Conservation (phyloP, 2,797 vertebrate genomes). For the Sibirionetta formosa region DNA sequence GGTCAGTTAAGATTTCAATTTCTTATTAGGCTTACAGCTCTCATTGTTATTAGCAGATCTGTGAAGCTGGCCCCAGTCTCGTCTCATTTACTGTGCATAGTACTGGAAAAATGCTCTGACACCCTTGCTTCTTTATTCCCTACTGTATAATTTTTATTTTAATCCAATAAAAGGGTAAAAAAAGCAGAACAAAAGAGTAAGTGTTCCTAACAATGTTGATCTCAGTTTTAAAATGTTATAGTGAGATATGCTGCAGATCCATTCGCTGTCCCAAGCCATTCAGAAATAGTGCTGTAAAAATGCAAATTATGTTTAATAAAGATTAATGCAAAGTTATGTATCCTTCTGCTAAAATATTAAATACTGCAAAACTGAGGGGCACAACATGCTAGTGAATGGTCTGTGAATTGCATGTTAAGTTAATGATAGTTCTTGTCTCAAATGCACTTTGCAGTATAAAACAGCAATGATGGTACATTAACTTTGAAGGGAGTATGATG, state of each 20-base stretch:
- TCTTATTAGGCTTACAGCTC: constrained; percentile 42
- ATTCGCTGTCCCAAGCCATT: constrained; percentile 3
- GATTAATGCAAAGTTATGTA: constrained; percentile 51
- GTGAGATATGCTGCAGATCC: neutral
- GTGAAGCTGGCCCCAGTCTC: constrained; percentile 15
- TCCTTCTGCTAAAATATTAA: constrained; percentile 58
- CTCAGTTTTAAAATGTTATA: neutral
- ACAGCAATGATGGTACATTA: constrained; percentile 40
- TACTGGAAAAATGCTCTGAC: constrained; percentile 36
- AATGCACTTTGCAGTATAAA: constrained; percentile 41
- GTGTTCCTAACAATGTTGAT: neutral
- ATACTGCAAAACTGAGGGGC: constrained; percentile 21
- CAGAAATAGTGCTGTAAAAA: constrained; percentile 33
- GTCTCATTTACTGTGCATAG: constrained; percentile 40
- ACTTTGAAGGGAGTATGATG: constrained; percentile 48
- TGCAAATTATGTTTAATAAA: constrained; percentile 41
- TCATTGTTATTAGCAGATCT: constrained; percentile 56
- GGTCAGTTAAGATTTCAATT: constrained; percentile 29
- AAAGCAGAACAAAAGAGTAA: constrained; percentile 21
- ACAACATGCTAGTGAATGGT: constrained; percentile 18
- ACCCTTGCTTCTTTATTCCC: constrained; percentile 29
- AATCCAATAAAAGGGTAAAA: constrained; percentile 33
- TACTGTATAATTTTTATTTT: constrained; percentile 29
- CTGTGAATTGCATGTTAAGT: constrained; percentile 45
- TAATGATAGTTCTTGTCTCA: constrained; percentile 55